phyloP scores from a whole-genome alignment of 2,797 vertebrate species.

The Brachyalestes nurse region DNA sequence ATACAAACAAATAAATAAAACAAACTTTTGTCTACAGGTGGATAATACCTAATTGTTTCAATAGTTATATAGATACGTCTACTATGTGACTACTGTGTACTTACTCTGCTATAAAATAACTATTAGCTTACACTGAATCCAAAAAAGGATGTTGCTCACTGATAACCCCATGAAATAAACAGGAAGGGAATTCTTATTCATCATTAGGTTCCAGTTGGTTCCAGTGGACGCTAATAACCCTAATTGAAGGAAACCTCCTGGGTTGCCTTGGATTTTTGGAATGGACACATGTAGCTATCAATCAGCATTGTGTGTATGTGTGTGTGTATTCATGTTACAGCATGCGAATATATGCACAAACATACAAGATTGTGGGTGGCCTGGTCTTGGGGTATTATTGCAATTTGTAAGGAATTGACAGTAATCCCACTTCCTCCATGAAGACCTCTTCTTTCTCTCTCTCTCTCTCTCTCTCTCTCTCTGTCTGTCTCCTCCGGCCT shows the following conservation, averaged over 20 bases:
- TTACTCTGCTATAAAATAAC: not conserved
- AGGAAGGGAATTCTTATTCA: conserved; percentile 3
- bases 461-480: conserved; percentile 35
- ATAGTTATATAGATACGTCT: too few species aligned
- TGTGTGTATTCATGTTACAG: conserved; percentile 63
- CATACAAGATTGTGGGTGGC: conserved; percentile 38
- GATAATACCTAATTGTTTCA: too few species aligned
- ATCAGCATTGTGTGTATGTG: conserved; percentile 73
- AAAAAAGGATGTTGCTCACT: not conserved
- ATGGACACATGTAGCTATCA: conserved; percentile 76
- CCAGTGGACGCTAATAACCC: conserved; percentile 51
- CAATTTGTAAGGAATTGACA: conserved; percentile 77
- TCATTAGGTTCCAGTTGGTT: conserved; percentile 11
- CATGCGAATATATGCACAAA: not conserved
- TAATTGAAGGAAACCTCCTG: conserved; percentile 54
- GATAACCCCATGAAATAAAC: not conserved
- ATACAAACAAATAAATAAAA: too few species aligned
- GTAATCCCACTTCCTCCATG: conserved; percentile 68
- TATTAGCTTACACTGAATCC: not conserved
- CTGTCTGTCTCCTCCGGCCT: conserved; percentile 50
- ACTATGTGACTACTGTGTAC: too few species aligned
- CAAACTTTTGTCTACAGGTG: too few species aligned
- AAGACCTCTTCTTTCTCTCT: not conserved
- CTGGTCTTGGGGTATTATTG: conserved; percentile 71
- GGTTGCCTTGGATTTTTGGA: conserved; percentile 65